A percentile compares a stretch with the other conserved stretches of the same genome.
Evolutionary conservation across 2,888 invertebrate species (phyloP).

Genomic region (Chironomus tentans): DNA sequence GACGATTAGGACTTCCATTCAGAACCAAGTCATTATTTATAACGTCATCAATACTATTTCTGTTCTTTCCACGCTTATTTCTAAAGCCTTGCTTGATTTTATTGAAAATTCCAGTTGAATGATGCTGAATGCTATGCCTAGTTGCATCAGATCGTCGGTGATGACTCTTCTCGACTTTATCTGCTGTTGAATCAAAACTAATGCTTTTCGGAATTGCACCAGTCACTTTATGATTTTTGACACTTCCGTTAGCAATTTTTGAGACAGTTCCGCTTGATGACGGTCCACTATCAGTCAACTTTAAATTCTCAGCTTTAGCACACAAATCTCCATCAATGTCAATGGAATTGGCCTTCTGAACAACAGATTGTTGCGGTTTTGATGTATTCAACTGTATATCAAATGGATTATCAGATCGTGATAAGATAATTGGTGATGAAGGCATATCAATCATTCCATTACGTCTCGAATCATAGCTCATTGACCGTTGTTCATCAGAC

Average conservation of each 20-base stretch:
- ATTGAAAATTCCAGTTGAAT: slow-evolving; percentile 55
- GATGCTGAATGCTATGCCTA: slow-evolving; percentile 31
- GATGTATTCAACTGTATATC: slow-evolving; percentile 35
- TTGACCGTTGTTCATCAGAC: slow-evolving; percentile 38
- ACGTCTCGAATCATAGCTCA: slow-evolving; percentile 39
- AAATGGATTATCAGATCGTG: slow-evolving; percentile 38
- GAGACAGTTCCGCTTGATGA: slow-evolving; percentile 4
- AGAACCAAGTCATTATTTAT: not conserved
- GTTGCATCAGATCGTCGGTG: slow-evolving; percentile 46
- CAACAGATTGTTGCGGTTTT: slow-evolving; percentile 29
- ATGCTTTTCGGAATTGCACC: slow-evolving; percentile 88
- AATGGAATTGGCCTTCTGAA: slow-evolving; percentile 10
- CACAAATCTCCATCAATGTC: slow-evolving; percentile 6
- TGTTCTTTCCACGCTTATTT: slow-evolving; percentile 46
- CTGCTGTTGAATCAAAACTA: slow-evolving; percentile 82
- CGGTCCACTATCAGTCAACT: not conserved
- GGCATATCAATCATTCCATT: slow-evolving; percentile 38
- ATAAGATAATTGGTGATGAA: slow-evolving; percentile 28
- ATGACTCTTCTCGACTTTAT: slow-evolving; percentile 59
- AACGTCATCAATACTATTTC: slow-evolving; percentile 39
- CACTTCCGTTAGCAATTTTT: slow-evolving; percentile 5
- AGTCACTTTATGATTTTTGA: slow-evolving; percentile 51
- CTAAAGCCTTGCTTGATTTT: slow-evolving; percentile 62
- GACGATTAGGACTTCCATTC: not conserved
- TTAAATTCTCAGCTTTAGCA: slow-evolving; percentile 7